phyloP scores from a whole-genome alignment of 2,888 invertebrate species.

The Drosophila paranaensis region DNA sequence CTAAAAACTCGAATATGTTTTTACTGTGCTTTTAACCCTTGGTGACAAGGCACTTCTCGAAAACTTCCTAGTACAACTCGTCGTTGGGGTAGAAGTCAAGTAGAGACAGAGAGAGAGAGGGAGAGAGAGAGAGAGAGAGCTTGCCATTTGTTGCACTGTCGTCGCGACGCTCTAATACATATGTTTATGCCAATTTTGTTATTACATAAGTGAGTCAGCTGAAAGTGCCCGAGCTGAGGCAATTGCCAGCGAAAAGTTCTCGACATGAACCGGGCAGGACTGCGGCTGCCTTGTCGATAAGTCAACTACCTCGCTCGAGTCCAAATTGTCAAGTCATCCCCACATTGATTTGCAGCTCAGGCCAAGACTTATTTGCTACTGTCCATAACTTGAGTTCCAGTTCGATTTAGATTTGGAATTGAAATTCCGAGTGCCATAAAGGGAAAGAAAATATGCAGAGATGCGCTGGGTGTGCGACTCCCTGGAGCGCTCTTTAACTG shows the following conservation, averaged over 20 bases:
- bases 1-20: constrained; percentile 20
- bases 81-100: neutral
- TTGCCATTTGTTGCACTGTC: constrained; percentile 45
- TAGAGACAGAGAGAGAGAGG: neutral
- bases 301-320: constrained; percentile 41
- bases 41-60: constrained; percentile 62
- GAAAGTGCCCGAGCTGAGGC: constrained; percentile 31
- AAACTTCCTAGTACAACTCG: neutral
- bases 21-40: constrained; percentile 24
- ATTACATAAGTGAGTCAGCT: constrained; percentile 79
- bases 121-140: too few relatives aligned
- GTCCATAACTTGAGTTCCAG: constrained; percentile 57
- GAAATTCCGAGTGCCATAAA: constrained; percentile 36
- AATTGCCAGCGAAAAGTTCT: constrained; percentile 2
- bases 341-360: constrained; percentile 65
- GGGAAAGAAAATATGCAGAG: constrained; percentile 39
- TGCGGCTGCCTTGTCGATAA: constrained; percentile 31
- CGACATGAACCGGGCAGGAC: constrained; percentile 2
- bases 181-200: constrained; percentile 76
- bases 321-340: constrained; percentile 62
- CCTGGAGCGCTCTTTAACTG: constrained; percentile 52
- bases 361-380: constrained; percentile 67
- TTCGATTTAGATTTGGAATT: constrained; percentile 3
- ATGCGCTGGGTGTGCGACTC: constrained; percentile 32
- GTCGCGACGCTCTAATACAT: constrained; percentile 60